Base-by-base conservation (phyloP, 2,113 vertebrate genomes). In the Dicaeum eximium region DNA sequence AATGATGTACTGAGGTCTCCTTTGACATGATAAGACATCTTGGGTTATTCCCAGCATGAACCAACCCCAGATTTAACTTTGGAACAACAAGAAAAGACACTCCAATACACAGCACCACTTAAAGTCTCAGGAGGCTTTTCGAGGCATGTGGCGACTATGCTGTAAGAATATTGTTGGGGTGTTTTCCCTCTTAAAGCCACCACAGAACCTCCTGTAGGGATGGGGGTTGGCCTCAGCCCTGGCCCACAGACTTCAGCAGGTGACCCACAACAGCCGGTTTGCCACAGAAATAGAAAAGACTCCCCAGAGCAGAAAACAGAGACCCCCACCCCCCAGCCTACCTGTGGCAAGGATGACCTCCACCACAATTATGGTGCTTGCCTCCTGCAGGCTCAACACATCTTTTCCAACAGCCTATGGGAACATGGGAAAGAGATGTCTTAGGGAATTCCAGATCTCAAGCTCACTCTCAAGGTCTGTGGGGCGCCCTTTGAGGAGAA, bases 331-430 rank as follows among this genome's bases (percentile, higher is more conserved):
- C 22, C 11, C 2, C 87, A 90, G 58, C 95, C n/a, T 92, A 97
- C 97, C 96, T 90, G 71, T 0, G 5, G 82, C 25, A 61, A 6
- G n/a, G 67, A 38, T 4, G 31, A 97, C 30, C 44, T 97, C 72
- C 62, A 97, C 72, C 40, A 51, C 6, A 10, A 97, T 80, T 3
- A 80, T 10, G 20, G 97, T 95, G 86, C 93, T 97, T 2, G 72
- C 93, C 42, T 96, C 66, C 85, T 97, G 83, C 81, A 91, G 75
- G 69, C 91, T 93, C 35, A 60, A 72, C 7, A 0, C 56, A 13
- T 97, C 97, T 38, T 47, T 92, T 67, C 53, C 97, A 69, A 84
- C 61, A 50, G 92, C 96, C 97, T 97, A 4, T 22, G 42, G 45
- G 71, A 90, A 92, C n/a, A 75, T 3, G 40, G 62, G 30, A 72